phyloP scores from a whole-genome alignment of 2,888 invertebrate genomes.

The Apeira syringaria region DNA sequence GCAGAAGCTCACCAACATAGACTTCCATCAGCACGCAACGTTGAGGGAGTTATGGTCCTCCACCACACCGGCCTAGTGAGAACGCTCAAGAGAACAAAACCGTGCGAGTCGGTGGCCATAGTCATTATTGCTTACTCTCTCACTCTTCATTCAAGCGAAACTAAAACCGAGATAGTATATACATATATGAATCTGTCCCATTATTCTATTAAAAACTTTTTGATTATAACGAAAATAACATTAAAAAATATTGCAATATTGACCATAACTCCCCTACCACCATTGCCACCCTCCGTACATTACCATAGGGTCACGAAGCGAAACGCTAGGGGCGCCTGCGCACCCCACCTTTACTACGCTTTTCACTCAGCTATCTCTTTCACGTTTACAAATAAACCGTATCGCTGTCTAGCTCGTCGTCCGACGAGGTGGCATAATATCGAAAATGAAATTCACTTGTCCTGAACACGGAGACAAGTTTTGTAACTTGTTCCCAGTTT shows the following conservation, averaged over 20 bases:
- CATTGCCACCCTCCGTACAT: constrained; percentile 6
- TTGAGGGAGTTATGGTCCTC: too few species aligned
- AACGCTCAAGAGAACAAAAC: too few species aligned
- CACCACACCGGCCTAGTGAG: too few species aligned
- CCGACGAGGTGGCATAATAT: constrained; percentile 3
- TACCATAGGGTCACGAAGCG: constrained; percentile 10
- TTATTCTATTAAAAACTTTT: too few species aligned
- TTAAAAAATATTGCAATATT: constrained; percentile 1
- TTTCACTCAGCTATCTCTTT: not conserved
- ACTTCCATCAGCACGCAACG: too few species aligned
- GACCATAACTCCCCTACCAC: constrained; percentile 1
- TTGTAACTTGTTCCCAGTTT: not conserved
- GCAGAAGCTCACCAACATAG: too few species aligned
- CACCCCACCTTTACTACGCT: constrained; percentile 6
- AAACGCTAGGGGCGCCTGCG: constrained; percentile 16
- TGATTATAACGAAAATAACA: too few species aligned
- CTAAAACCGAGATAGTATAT: too few species aligned
- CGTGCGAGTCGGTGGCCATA: too few species aligned
- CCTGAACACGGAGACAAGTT: constrained; percentile 1
- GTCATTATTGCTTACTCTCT: too few species aligned
- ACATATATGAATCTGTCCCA: too few species aligned
- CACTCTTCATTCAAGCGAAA: too few species aligned
- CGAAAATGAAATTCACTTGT: constrained; percentile 12
- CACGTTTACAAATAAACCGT: not conserved
- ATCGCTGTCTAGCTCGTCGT: not conserved